Conservation (phyloP, 1,140 invertebrate genomes). For the Helicorthomorpha holstii region DNA sequence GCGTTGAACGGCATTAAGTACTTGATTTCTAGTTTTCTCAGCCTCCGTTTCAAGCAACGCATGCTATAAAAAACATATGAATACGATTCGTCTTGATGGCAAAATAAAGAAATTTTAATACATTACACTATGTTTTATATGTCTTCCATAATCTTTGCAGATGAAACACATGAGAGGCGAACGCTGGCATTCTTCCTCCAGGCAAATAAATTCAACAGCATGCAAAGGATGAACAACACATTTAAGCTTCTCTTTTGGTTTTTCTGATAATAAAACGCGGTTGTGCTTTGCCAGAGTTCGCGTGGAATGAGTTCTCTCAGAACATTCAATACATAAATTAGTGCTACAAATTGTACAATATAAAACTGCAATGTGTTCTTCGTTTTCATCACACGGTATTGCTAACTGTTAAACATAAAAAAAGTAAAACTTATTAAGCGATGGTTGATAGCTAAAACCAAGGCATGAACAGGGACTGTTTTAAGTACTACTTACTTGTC, state of each 20-base stretch:
- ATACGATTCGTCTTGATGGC: neutral
- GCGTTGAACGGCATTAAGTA: slow-evolving; percentile 32
- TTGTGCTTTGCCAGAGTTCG: slow-evolving; percentile 36
- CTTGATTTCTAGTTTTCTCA: slow-evolving; percentile 33
- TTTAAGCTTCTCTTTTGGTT: slow-evolving; percentile 39
- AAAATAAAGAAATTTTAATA: neutral
- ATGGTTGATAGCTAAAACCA: neutral
- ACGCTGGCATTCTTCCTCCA: slow-evolving; percentile 36
- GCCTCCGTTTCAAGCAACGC: slow-evolving; percentile 38
- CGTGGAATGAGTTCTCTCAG: slow-evolving; percentile 36
- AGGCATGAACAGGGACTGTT: neutral
- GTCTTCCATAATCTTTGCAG: slow-evolving; percentile 39
- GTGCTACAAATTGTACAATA: slow-evolving; percentile 40
- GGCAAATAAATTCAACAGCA: slow-evolving; percentile 40
- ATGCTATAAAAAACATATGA: slow-evolving; percentile 22
- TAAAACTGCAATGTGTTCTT: slow-evolving; percentile 36
- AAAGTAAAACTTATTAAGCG: neutral
- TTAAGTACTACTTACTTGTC: slow-evolving; percentile 20
- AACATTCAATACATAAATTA: slow-evolving; percentile 39
- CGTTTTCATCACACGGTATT: slow-evolving; percentile 40
- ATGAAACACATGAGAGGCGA: slow-evolving; percentile 38
- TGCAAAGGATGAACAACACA: slow-evolving; percentile 38
- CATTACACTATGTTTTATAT: slow-evolving; percentile 36
- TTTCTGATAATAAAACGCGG: slow-evolving; percentile 39
- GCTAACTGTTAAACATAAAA: slow-evolving; percentile 25